A percentile compares a stretch with the other conserved stretches of the same genome.
These are phyloP conservation scores for Chloroceryle aenea DNA, from an alignment of 2,113 vertebrate species.

Conservation along the genomic window DNA sequence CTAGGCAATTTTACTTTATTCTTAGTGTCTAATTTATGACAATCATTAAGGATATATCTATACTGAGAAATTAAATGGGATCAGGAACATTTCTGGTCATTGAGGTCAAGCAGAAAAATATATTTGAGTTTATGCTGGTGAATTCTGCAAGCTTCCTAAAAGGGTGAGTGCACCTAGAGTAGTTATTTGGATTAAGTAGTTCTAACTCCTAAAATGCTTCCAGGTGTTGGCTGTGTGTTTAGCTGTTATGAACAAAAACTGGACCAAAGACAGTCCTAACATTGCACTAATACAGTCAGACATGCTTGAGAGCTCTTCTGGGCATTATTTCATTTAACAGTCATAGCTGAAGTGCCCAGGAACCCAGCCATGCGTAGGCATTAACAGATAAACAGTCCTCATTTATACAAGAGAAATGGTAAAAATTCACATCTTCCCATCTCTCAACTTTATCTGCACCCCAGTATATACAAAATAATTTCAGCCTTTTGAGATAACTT, in stretches of 20 bases:
- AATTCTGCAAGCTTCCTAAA: not conserved
- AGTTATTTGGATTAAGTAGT: not conserved
- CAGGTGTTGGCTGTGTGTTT: not conserved
- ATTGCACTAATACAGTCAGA: not conserved
- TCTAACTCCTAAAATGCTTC: not conserved
- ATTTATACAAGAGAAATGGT: not conserved
- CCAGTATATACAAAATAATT: constrained; percentile 21
- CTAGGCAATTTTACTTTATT: constrained; percentile 30
- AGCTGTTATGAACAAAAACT: not conserved
- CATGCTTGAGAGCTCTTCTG: not conserved
- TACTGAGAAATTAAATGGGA: constrained; percentile 7
- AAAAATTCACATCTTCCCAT: constrained; percentile 18
- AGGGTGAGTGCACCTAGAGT: not conserved
- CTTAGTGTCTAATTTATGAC: constrained; percentile 36
- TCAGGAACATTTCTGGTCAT: constrained; percentile 1
- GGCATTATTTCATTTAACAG: not conserved
- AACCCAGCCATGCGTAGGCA: not conserved
- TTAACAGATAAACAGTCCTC: not conserved
- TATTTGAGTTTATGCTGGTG: not conserved
- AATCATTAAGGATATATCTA: constrained; percentile 39
- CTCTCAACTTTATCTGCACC: not conserved
- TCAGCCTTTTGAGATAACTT: not conserved
- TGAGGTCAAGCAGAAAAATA: constrained; percentile 3
- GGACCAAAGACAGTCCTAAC: not conserved
- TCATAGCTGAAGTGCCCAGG: not conserved